Percentiles rank a stretch among this genome's conserved stretches.
phyloP scores from a whole-genome alignment of 2,888 invertebrate genomes.

The Pristionchus entomophagus region DNA sequence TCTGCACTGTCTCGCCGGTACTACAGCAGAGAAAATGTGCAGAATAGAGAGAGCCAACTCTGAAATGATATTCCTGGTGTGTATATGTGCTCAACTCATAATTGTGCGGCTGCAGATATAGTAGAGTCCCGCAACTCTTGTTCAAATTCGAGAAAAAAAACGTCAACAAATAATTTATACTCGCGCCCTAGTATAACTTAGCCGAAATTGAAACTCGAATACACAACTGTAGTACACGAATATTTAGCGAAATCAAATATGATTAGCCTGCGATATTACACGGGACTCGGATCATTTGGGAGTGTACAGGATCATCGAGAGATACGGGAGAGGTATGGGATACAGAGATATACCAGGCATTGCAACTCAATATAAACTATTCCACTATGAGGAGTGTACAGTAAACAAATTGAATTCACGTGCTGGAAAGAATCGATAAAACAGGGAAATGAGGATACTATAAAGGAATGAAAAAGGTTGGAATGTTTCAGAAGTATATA shows the following conservation, averaged over 20 bases:
- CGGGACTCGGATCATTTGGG: background rate
- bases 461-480: too few relatives aligned
- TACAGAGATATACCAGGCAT: background rate
- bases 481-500: too few relatives aligned
- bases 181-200: background rate
- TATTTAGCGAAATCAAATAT: background rate
- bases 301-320: background rate
- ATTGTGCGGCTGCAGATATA: background rate
- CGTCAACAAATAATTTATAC: background rate
- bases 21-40: too few relatives aligned
- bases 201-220: background rate
- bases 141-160: background rate
- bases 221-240: background rate
- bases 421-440: too few relatives aligned
- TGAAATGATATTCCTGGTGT: too few relatives aligned
- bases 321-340: background rate
- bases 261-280: background rate
- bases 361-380: constrained; percentile 18
- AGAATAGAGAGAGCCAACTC: too few relatives aligned
- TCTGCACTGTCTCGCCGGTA: too few relatives aligned
- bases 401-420: background rate
- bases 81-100: background rate
- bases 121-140: background rate
- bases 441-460: too few relatives aligned
- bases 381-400: background rate